Base-by-base conservation (phyloP, 2,113 vertebrate species). In the Dendropsophus ebraccatus region DNA sequence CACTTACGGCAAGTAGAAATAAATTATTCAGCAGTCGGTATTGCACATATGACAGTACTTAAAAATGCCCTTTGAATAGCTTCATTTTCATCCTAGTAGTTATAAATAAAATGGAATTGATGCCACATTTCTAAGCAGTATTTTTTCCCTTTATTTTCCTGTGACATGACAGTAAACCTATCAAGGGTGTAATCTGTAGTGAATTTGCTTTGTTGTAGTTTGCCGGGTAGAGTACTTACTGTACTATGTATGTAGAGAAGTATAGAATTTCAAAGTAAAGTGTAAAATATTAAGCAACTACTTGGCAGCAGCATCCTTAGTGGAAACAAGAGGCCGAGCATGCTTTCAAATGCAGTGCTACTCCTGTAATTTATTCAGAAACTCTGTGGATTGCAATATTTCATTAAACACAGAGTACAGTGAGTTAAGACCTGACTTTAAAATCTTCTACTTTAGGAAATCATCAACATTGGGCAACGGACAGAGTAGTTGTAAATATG, bases 21-120 rank as follows among this genome's bases (percentile, higher is more conserved):
- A 73, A 83, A 83, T 82, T 52, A 82, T 82, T 82, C 62, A 52
- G 45, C 81, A 56, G 65, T 21, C 67, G 35, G 37, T 67, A 81
- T 82, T 50, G 19, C 80, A 82, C 80, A 82, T 82, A 82, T 82
- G 60, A 67, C 80, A 69, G 69, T 82, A 69, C 60, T 82, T 82
- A 82, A 14, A 65, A 67, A 82, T 70, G 62, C 62, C 49, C 67
- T 82, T 82, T 32, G 41, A 28, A 70, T 30, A 35, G 62, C 30
- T 65, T 69, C 41, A 49, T 82, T 69, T 70, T 82, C 47, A 69
- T 70, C 70, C 49, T 70, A 50, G 41, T 52, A 52, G 60, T 30
- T 32, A 62, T 52, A 23, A 30, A 32, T 70, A 49, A 82, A 69
- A 32, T 47, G 25, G 41, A 81, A 69, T 69, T 21, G 47, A 81